Evolutionary conservation across 1,140 invertebrate genomes (phyloP).

Genomic region (Melipona quadrifasciata): DNA sequence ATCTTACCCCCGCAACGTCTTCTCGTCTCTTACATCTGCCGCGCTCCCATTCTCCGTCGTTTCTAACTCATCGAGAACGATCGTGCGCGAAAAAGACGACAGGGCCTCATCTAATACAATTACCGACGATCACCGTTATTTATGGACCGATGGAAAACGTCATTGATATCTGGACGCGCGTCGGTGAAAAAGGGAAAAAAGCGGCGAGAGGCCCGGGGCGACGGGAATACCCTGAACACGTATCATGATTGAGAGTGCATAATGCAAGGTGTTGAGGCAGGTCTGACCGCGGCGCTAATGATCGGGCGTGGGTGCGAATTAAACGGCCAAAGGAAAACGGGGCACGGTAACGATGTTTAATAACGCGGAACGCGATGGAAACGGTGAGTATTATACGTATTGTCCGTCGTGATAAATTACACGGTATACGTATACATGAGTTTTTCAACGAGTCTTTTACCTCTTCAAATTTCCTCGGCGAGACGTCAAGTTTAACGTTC

Average conservation of each 20-base stretch:
- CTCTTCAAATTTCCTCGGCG: background rate
- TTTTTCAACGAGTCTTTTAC: background rate
- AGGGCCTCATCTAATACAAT: constrained; percentile 79
- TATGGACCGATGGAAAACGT: constrained; percentile 69
- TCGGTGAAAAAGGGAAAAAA: constrained; percentile 42
- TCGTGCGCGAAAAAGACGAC: constrained; percentile 60
- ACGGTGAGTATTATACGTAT: constrained; percentile 29
- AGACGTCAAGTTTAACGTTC: background rate
- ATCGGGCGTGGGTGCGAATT: constrained; percentile 77
- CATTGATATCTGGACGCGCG: constrained; percentile 58
- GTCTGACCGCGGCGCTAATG: constrained; percentile 73
- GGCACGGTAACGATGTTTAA: constrained; percentile 42
- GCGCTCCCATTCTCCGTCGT: background rate
- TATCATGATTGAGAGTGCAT: constrained; percentile 77
- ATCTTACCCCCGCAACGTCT: constrained; percentile 5
- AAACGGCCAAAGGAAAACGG: constrained; percentile 60
- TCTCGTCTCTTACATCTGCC: background rate
- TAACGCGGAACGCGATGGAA: constrained; percentile 39
- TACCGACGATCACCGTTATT: constrained; percentile 75
- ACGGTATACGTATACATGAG: background rate
- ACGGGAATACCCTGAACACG: constrained; percentile 52
- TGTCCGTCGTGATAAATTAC: constrained; percentile 12
- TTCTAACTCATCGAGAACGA: background rate
- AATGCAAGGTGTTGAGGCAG: constrained; percentile 78
- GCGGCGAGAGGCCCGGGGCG: constrained; percentile 45